A percentile compares a stretch with the other conserved stretches of the same genome.
Evolutionary conservation across 2,888 invertebrate genomes (phyloP).

Genomic region (Cephus spinipes): DNA sequence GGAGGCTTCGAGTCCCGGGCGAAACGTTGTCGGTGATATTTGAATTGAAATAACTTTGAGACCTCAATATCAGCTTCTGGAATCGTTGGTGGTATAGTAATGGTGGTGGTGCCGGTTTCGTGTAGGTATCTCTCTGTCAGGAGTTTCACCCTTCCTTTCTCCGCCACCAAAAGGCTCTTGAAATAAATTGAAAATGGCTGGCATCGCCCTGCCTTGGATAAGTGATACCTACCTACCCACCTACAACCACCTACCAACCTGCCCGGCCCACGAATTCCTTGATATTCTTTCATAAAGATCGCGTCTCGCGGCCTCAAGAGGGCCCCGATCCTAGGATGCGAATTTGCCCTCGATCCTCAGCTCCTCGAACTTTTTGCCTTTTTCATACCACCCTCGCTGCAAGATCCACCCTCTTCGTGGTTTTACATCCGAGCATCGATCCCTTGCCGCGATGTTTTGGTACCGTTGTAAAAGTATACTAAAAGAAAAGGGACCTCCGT

Average conservation of each 20-base stretch:
- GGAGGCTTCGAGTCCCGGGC: neutral
- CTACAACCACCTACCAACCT: neutral
- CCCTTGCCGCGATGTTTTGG: neutral
- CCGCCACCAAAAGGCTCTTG: slow-evolving; percentile 58
- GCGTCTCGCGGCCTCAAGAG: slow-evolving; percentile 6
- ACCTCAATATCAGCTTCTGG: slow-evolving; percentile 48
- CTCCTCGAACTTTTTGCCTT: neutral
- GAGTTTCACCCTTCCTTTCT: slow-evolving; percentile 45
- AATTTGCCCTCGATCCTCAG: neutral
- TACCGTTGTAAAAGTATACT: neutral
- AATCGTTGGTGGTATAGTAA: slow-evolving; percentile 22
- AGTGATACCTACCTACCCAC: slow-evolving; percentile 47
- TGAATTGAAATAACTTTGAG: slow-evolving; percentile 50
- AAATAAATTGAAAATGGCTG: slow-evolving; percentile 64
- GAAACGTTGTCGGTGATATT: slow-evolving; percentile 29
- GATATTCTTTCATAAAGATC: slow-evolving; percentile 26
- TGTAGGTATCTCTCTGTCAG: slow-evolving; percentile 45
- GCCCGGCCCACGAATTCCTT: slow-evolving; percentile 21
- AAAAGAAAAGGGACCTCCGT: neutral
- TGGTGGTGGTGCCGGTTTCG: slow-evolving; percentile 20
- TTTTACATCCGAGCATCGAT: neutral
- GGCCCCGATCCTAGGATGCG: neutral
- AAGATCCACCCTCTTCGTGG: neutral
- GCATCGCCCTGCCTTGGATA: slow-evolving; percentile 53
- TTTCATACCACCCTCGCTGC: neutral